Percentiles rank a stretch among this genome's conserved stretches.
phyloP scores from a whole-genome alignment of 2,113 vertebrate genomes.

The Pluvianellus socialis region DNA sequence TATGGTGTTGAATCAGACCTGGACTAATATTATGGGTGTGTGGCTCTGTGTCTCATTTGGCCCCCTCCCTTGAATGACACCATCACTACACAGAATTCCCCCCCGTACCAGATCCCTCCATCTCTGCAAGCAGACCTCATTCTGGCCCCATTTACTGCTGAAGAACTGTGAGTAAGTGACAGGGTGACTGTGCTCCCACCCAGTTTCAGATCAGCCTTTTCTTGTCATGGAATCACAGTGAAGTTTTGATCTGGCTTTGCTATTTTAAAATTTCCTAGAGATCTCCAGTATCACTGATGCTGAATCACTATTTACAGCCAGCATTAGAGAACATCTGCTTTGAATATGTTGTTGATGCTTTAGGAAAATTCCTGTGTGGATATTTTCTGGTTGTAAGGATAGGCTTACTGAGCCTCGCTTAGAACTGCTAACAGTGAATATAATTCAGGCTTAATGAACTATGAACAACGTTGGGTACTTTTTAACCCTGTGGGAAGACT shows the following conservation, averaged over 20 bases:
- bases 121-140: neutral
- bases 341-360: neutral
- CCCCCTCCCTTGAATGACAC: neutral
- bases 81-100: neutral
- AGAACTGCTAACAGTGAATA: neutral
- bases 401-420: neutral
- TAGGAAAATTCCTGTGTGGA: neutral
- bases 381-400: neutral
- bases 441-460: neutral
- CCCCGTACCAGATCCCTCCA: neutral
- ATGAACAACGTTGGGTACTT: neutral
- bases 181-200: neutral
- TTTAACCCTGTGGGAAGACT: neutral
- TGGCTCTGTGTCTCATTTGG: neutral
- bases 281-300: neutral
- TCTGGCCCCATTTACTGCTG: neutral
- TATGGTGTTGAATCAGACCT: neutral
- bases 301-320: neutral
- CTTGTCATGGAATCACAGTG: neutral
- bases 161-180: neutral
- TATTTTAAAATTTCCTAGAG: neutral
- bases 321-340: neutral
- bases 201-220: neutral
- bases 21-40: neutral
- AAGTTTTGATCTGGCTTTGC: neutral